phyloP scores from a whole-genome alignment of 2,113 vertebrate species.

The Rhinolophus sinicus region DNA sequence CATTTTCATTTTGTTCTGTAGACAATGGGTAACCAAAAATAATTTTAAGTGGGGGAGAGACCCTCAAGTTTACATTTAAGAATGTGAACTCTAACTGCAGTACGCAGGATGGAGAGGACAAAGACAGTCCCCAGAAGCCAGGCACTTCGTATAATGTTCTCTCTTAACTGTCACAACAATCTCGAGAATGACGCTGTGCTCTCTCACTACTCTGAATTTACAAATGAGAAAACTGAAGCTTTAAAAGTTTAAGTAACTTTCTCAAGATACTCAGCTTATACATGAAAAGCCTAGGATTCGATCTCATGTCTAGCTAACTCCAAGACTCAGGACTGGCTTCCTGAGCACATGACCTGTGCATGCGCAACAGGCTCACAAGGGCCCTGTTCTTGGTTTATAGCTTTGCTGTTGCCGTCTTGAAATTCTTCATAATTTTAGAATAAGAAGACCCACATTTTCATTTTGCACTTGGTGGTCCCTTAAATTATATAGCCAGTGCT shows the following conservation, averaged over 20 bases:
- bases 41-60: background rate
- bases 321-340: background rate
- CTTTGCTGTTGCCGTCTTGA: background rate
- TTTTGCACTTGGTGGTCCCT: background rate
- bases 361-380: background rate
- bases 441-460: background rate
- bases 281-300: constrained; percentile 1
- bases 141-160: background rate
- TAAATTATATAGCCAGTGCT: background rate
- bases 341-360: background rate
- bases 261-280: background rate
- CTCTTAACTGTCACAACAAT: background rate
- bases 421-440: constrained; percentile 15
- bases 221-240: background rate
- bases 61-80: background rate
- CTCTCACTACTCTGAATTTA: background rate
- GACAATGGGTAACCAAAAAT: background rate
- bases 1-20: constrained; percentile 22
- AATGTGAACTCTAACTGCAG: background rate
- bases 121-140: background rate
- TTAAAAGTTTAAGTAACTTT: background rate
- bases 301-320: background rate
- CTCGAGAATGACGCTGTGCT: background rate
- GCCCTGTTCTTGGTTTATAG: background rate
- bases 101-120: background rate